A percentile compares a stretch with the other conserved stretches of the same genome.
phyloP scores from a whole-genome alignment of 1,140 invertebrate species.

The Bathynomus jamesi region DNA sequence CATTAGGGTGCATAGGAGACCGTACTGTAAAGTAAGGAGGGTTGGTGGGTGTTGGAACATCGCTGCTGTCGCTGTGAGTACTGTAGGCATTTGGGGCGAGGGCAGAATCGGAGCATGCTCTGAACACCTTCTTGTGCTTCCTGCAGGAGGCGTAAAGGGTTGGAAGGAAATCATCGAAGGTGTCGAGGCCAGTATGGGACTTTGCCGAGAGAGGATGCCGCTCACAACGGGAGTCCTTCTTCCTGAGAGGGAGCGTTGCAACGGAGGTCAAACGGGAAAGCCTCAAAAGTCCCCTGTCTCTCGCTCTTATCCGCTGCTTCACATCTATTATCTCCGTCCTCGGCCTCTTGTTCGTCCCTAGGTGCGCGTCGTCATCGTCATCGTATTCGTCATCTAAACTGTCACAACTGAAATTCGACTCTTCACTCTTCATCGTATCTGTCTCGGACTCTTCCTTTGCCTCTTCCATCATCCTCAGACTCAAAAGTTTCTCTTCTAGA shows the following conservation, averaged over 20 bases:
- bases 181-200: too few species aligned
- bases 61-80: constrained; percentile 21
- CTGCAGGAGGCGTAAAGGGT: constrained; percentile 15
- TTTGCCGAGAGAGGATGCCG: background rate
- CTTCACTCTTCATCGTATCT: constrained; percentile 32
- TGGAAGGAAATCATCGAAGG: constrained; percentile 23
- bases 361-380: constrained; percentile 9
- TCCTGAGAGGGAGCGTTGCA: background rate
- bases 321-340: background rate
- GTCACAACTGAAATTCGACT: constrained; percentile 35
- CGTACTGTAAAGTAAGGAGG: constrained; percentile 29
- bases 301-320: background rate
- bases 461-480: background rate
- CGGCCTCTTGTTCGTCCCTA: background rate
- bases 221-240: background rate
- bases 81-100: background rate
- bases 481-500: background rate
- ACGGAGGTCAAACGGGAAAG: background rate
- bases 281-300: background rate
- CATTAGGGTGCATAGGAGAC: constrained; percentile 6
- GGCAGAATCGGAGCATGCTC: constrained; percentile 26
- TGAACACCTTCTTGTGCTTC: constrained; percentile 18
- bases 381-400: constrained; percentile 22
- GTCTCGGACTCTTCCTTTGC: constrained; percentile 24
- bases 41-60: constrained; percentile 30